A percentile compares a stretch with the other conserved stretches of the same genome.
These are phyloP conservation scores for Polyploca ridens DNA, from an alignment of 2,888 invertebrate species.

Conservation along the genomic window DNA sequence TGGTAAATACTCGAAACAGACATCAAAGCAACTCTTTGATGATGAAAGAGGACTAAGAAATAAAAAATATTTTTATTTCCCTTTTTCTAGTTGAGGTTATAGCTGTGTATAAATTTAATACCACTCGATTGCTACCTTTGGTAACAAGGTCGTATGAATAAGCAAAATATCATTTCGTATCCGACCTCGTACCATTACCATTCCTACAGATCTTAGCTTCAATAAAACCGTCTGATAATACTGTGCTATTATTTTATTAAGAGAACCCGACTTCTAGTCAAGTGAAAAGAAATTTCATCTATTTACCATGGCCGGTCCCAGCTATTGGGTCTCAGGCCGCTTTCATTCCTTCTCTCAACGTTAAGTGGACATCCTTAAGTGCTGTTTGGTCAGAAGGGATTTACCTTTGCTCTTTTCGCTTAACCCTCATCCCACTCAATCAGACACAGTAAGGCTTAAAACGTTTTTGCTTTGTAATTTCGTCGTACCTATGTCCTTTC, in stretches of 20 bases:
- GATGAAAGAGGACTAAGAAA: constrained; percentile 6
- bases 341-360: constrained; percentile 65
- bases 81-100: constrained; percentile 7
- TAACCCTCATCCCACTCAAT: constrained; percentile 74
- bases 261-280: constrained; percentile 43
- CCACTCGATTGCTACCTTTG: constrained; percentile 3
- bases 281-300: constrained; percentile 67
- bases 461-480: constrained; percentile 62
- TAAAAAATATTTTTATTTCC: constrained; percentile 6
- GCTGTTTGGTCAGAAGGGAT: constrained; percentile 81
- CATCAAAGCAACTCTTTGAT: constrained; percentile 9
- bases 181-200: constrained; percentile 23
- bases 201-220: constrained; percentile 25
- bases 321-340: constrained; percentile 50
- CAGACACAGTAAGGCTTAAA: constrained; percentile 62
- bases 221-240: constrained; percentile 31
- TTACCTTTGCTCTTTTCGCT: constrained; percentile 80
- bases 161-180: constrained; percentile 4
- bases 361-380: constrained; percentile 81
- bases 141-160: constrained; percentile 4
- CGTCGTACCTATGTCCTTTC: constrained; percentile 30
- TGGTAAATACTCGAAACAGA: constrained; percentile 2
- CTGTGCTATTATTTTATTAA: constrained; percentile 47
- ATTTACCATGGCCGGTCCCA: constrained; percentile 65
- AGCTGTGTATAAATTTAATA: constrained; percentile 4